Evolutionary conservation across 1,140 invertebrate species (phyloP).

Genomic region (Holotrichia oblita): DNA sequence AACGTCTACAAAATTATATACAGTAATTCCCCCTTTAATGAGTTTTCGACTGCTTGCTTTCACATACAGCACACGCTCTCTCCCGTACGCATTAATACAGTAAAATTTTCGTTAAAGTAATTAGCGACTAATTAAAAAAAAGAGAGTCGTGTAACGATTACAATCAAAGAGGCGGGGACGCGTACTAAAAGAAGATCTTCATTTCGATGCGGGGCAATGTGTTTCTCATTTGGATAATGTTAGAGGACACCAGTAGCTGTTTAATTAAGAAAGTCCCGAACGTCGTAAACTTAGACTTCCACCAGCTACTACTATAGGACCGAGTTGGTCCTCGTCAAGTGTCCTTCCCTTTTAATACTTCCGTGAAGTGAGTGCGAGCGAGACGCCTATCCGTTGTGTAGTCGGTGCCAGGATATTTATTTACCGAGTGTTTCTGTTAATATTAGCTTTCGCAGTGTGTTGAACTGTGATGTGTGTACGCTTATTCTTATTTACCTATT

Average conservation of each 20-base stretch:
- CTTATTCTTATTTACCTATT: no score
- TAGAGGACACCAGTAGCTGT: slow-evolving; percentile 28
- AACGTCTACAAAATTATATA: no score
- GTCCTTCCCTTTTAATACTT: neutral
- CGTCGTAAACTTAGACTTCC: slow-evolving; percentile 10
- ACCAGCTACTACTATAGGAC: neutral
- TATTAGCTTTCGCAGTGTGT: neutral
- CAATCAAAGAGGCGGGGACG: neutral
- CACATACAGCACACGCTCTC: neutral
- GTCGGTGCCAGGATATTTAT: neutral
- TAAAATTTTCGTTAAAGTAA: neutral
- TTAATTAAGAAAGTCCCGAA: slow-evolving; percentile 34
- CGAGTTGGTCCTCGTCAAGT: neutral
- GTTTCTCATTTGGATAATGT: slow-evolving; percentile 29
- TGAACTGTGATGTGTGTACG: neutral
- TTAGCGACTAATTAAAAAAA: slow-evolving; percentile 18
- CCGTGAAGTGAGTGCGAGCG: neutral
- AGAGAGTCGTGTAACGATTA: neutral
- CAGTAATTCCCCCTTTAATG: neutral
- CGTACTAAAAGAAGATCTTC: slow-evolving; percentile 7
- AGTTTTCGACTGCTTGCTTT: neutral
- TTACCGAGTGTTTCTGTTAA: neutral
- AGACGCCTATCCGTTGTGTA: neutral
- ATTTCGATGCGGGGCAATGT: slow-evolving; percentile 30
- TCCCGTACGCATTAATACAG: neutral